Conservation (phyloP, 2,888 invertebrate species). For the Tipula vernalis region DNA sequence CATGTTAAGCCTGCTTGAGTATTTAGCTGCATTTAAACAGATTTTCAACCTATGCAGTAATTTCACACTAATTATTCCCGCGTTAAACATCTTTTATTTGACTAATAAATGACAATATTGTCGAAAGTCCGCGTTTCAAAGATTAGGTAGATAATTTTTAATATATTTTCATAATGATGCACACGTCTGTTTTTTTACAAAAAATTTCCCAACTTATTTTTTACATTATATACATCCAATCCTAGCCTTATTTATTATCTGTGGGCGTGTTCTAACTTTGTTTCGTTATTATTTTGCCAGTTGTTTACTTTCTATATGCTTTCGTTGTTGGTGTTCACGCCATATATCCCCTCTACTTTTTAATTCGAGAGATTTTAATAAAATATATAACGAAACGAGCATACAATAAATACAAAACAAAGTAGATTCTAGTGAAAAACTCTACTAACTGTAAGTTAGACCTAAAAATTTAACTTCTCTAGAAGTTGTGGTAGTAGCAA, state of each 20-base stretch:
- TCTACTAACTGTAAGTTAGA: not conserved
- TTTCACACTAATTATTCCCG: not conserved
- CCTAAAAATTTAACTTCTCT: constrained; percentile 16
- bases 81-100: not conserved
- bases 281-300: not conserved
- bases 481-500: constrained; percentile 18
- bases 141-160: not conserved
- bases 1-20: not conserved
- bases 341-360: not conserved
- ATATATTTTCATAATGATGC: not conserved
- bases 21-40: too few species aligned
- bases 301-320: not conserved
- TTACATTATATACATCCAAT: constrained; percentile 15
- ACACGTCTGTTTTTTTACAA: not conserved
- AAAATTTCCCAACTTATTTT: not conserved
- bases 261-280: not conserved
- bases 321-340: not conserved
- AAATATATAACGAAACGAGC: not conserved
- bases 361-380: not conserved
- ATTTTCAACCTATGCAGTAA: too few species aligned
- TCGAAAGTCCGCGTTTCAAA: not conserved
- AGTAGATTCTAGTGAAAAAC: not conserved
- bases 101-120: not conserved
- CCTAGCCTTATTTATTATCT: not conserved
- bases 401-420: not conserved